Percentiles rank a stretch among this genome's conserved stretches.
These are phyloP conservation scores for Limosa lapponica DNA, from an alignment of 2,797 vertebrate species.

Conservation along the genomic window DNA sequence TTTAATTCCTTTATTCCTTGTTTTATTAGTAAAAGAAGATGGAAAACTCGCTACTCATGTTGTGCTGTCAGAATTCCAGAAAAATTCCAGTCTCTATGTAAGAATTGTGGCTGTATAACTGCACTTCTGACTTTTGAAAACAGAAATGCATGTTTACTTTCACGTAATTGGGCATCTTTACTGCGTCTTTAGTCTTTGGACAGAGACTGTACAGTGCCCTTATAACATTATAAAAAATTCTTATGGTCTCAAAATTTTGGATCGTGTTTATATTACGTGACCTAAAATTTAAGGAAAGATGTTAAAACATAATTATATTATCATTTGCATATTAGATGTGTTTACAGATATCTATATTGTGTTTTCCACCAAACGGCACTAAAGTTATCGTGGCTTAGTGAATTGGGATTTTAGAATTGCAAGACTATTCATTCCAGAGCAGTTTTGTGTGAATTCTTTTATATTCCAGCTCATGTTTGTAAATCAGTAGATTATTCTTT, in stretches of 20 bases:
- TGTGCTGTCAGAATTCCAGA: not conserved
- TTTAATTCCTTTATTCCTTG: conserved; percentile 10
- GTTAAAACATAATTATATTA: conserved; percentile 11
- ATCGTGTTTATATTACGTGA: not conserved
- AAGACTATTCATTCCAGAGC: conserved; percentile 55
- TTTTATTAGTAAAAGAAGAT: conserved; percentile 7
- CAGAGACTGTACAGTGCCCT: not conserved
- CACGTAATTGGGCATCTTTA: not conserved
- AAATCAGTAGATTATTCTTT: conserved; percentile 31
- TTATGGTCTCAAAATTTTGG: not conserved
- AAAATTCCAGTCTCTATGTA: not conserved
- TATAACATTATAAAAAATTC: not conserved
- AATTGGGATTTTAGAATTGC: conserved; percentile 59
- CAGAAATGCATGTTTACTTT: not conserved
- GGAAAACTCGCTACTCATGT: not conserved
- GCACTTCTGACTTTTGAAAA: not conserved
- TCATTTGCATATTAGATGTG: conserved; percentile 2
- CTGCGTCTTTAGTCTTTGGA: not conserved
- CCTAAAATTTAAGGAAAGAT: conserved; percentile 10
- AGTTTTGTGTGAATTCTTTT: conserved; percentile 40
- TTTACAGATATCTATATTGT: conserved; percentile 43
- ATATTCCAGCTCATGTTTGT: not conserved
- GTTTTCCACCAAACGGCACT: conserved; percentile 56
- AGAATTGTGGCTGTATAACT: not conserved
- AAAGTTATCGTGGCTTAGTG: conserved; percentile 41